Evolutionary conservation across 2,888 invertebrate species (phyloP).

Genomic region (Lissocephala sabroskyi): DNA sequence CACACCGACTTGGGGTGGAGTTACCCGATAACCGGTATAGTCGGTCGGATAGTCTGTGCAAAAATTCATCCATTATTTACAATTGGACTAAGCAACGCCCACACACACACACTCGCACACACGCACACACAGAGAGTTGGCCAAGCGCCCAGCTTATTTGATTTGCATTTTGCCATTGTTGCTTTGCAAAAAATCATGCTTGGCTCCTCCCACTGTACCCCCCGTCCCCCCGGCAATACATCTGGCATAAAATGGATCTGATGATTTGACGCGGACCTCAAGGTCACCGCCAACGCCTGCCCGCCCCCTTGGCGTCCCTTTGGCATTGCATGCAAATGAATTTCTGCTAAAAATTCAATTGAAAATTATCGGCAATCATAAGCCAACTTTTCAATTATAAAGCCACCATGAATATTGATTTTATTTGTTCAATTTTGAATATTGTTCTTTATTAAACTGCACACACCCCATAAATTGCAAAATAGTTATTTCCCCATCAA

Average conservation of each 20-base stretch:
- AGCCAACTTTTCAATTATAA: too few species aligned
- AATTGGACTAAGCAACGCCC: conserved; percentile 24
- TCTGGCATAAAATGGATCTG: neutral
- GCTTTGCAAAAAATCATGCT: conserved; percentile 47
- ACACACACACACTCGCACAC: conserved; percentile 2
- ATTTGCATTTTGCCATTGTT: conserved; percentile 6
- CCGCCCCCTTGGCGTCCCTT: too few species aligned
- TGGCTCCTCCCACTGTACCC: conserved; percentile 42
- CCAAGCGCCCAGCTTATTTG: conserved; percentile 39
- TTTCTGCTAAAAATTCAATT: neutral
- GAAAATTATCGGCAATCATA: too few species aligned
- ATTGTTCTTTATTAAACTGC: too few species aligned
- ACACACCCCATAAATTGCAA: too few species aligned
- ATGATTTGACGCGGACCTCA: conserved; percentile 12
- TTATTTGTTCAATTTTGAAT: too few species aligned
- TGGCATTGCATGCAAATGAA: conserved; percentile 37
- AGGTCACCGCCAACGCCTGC: conserved; percentile 38
- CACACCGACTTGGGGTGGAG: conserved; percentile 63
- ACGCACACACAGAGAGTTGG: conserved; percentile 32
- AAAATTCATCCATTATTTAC: too few species aligned
- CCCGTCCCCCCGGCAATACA: neutral
- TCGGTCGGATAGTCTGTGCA: conserved; percentile 56
- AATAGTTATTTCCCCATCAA: too few species aligned
- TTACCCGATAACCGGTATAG: conserved; percentile 70
- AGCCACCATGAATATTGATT: too few species aligned